These are phyloP conservation scores for Pterocles gutturalis DNA, from an alignment of 2,113 vertebrate species.

Conservation along the genomic window DNA sequence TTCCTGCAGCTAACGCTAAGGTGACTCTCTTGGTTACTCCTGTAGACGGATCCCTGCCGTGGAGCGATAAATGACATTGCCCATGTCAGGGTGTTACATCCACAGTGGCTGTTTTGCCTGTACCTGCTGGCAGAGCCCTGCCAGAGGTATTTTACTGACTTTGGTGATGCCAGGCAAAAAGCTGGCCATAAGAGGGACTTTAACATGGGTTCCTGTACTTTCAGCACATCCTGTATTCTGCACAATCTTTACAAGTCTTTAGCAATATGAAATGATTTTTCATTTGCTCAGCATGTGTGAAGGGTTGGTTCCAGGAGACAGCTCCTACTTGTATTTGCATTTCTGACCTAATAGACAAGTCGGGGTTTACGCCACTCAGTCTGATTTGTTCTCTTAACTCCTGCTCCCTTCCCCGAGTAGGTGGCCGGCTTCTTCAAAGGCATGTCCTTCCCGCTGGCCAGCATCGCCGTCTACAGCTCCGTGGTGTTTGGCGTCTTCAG, in stretches of 20 bases:
- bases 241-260: not conserved
- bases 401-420: slow-evolving; percentile 70
- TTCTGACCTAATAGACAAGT: not conserved
- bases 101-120: not conserved
- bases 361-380: not conserved
- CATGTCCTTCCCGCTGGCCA: slow-evolving; percentile 95
- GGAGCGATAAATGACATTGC: not conserved
- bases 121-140: not conserved
- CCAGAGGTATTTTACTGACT: not conserved
- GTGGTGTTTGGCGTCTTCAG: slow-evolving; percentile 94
- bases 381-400: not conserved
- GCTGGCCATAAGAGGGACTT: not conserved
- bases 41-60: not conserved
- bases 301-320: not conserved
- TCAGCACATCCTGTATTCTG: not conserved
- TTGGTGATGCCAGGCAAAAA: not conserved
- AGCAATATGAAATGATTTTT: not conserved
- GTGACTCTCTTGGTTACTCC: not conserved
- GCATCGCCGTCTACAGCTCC: slow-evolving; percentile 90
- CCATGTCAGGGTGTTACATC: not conserved
- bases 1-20: not conserved
- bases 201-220: fast-evolving
- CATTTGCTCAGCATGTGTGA: not conserved
- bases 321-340: not conserved
- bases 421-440: slow-evolving; percentile 93